These are phyloP conservation scores for Paragorgia papillata DNA, from an alignment of 92 coral and sea anemone genomes.

Conservation along the genomic window DNA sequence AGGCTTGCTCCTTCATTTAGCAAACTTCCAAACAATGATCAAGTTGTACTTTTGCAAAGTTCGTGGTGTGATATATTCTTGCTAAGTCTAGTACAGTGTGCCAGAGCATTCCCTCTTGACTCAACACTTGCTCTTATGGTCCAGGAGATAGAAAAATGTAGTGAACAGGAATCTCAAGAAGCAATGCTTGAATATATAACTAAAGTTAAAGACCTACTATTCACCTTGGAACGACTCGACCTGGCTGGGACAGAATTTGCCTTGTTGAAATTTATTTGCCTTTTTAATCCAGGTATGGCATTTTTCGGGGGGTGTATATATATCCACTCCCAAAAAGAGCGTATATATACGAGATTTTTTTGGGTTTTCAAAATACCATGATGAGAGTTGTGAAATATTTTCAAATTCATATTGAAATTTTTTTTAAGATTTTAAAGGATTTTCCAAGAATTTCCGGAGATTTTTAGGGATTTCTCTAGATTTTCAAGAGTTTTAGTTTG, in stretches of 20 bases:
- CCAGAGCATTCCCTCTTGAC: conserved; percentile 79
- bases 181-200: conserved; percentile 68
- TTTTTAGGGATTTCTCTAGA: no score
- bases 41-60: conserved; percentile 71
- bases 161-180: conserved; percentile 13
- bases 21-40: conserved; percentile 73
- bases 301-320: no score
- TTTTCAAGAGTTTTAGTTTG: no score
- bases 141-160: conserved; percentile 28
- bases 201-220: conserved; percentile 80
- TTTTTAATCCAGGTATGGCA: conserved; percentile 91
- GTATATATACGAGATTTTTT: no score
- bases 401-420: no score
- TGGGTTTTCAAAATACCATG: no score
- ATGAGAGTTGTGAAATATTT: no score
- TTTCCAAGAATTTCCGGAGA: no score
- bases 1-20: conserved; percentile 76
- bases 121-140: conserved; percentile 83
- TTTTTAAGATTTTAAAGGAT: no score
- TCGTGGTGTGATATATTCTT: conserved; percentile 92
- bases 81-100: conserved; percentile 88
- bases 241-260: conserved; percentile 84
- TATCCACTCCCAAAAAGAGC: no score
- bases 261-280: conserved; percentile 77
- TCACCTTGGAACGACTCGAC: conserved; percentile 81